phyloP scores from a whole-genome alignment of 1,140 invertebrate genomes.

The Amphibalanus amphitrite region DNA sequence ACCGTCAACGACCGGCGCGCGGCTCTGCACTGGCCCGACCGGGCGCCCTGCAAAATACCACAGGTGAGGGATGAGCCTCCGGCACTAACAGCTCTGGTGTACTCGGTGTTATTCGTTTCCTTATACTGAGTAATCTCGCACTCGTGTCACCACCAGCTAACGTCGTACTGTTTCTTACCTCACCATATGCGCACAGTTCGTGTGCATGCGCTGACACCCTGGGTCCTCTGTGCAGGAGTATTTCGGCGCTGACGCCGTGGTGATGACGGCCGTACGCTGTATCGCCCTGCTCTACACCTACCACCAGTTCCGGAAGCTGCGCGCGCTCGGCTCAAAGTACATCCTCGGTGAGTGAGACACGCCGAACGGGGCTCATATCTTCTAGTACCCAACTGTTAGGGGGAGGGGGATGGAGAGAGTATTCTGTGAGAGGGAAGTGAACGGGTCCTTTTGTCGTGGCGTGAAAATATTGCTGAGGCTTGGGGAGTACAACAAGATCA shows the following conservation, averaged over 20 bases:
- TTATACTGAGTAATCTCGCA: neutral
- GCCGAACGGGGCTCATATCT: too few relatives aligned
- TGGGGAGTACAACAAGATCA: too few relatives aligned
- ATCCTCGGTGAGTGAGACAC: slow-evolving; percentile 66
- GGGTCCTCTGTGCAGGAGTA: slow-evolving; percentile 35
- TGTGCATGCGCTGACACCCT: slow-evolving; percentile 5
- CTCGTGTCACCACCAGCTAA: neutral
- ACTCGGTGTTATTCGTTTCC: neutral
- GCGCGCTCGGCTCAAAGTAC: slow-evolving; percentile 79
- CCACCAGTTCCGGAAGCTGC: slow-evolving; percentile 76
- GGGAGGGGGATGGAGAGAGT: too few relatives aligned
- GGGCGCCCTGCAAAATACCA: neutral
- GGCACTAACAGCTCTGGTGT: neutral
- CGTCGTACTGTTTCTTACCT: neutral
- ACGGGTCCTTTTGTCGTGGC: too few relatives aligned
- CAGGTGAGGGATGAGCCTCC: too few relatives aligned
- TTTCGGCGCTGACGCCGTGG: slow-evolving; percentile 65
- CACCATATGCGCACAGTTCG: neutral
- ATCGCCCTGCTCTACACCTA: slow-evolving; percentile 78
- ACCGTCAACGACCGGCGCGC: slow-evolving; percentile 46
- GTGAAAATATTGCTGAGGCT: too few relatives aligned
- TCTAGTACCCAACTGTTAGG: too few relatives aligned
- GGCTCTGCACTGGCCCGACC: neutral
- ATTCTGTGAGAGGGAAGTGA: too few relatives aligned
- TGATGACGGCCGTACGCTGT: slow-evolving; percentile 78